phyloP scores from a whole-genome alignment of 2,113 vertebrate genomes.

The Neopipo cinnamomea region DNA sequence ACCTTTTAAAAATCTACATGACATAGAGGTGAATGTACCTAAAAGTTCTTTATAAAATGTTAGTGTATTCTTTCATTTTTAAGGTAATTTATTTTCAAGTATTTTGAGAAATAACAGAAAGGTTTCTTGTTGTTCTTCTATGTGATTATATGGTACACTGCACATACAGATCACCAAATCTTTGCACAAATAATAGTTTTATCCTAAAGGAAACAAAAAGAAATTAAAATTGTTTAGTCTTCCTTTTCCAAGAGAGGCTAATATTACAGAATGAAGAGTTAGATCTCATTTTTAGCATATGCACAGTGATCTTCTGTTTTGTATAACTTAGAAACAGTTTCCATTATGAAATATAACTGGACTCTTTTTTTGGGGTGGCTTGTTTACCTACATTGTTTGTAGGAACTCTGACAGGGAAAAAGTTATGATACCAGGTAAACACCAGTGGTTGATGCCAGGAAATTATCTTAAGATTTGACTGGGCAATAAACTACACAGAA shows the following conservation, averaged over 20 bases:
- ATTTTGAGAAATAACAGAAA: not conserved
- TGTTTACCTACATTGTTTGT: not conserved
- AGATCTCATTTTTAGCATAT: not conserved
- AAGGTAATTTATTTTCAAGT: not conserved
- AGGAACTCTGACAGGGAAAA: not conserved
- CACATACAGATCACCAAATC: not conserved
- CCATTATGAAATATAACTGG: not conserved
- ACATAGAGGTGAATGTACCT: not conserved
- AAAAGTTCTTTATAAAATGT: not conserved
- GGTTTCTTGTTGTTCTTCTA: not conserved
- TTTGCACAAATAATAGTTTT: not conserved
- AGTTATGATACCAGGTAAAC: not conserved
- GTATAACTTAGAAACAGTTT: not conserved
- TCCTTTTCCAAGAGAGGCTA: not conserved
- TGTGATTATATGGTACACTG: not conserved
- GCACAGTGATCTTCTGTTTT: not conserved
- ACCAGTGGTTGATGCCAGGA: not conserved
- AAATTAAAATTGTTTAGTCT: not conserved
- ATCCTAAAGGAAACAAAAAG: not conserved
- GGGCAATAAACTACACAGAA: conserved; percentile 17
- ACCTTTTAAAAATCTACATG: not conserved
- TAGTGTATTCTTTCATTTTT: not conserved
- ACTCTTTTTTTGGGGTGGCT: not conserved
- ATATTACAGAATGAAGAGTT: not conserved
- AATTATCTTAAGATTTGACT: conserved; percentile 21